These are phyloP conservation scores for Bactericera cockerelli DNA, from an alignment of 1,140 invertebrate species.

Conservation along the genomic window DNA sequence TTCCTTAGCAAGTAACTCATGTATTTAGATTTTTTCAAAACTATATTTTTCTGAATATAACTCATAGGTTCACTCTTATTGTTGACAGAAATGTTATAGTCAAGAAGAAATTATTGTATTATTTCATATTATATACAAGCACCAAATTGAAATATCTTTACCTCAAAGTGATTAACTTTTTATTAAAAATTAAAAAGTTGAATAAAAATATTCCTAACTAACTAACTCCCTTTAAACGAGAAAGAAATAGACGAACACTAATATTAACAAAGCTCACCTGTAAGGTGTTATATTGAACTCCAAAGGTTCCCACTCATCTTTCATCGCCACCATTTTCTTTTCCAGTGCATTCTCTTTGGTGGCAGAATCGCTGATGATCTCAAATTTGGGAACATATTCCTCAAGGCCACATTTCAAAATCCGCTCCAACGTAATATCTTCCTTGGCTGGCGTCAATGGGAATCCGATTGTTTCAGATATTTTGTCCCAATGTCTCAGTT, in stretches of 20 bases:
- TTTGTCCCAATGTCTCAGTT: slow-evolving; percentile 87
- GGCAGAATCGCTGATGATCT: slow-evolving; percentile 82
- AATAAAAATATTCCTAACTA: too few relatives aligned
- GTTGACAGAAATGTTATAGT: too few relatives aligned
- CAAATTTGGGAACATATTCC: slow-evolving; percentile 82
- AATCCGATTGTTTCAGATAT: slow-evolving; percentile 91
- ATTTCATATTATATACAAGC: too few relatives aligned
- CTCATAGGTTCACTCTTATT: too few relatives aligned
- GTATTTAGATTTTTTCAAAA: not conserved
- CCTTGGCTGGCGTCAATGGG: slow-evolving; percentile 63
- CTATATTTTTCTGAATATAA: not conserved
- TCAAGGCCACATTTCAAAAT: slow-evolving; percentile 85
- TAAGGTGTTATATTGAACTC: slow-evolving; percentile 61
- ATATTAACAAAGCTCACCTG: too few relatives aligned
- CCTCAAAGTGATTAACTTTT: too few relatives aligned
- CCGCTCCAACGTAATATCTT: slow-evolving; percentile 68
- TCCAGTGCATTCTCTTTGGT: slow-evolving; percentile 91
- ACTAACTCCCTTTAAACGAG: too few relatives aligned
- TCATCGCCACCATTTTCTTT: slow-evolving; percentile 79
- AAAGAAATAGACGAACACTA: too few relatives aligned
- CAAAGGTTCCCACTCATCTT: slow-evolving; percentile 77
- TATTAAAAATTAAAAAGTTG: too few relatives aligned
- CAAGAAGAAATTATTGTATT: too few relatives aligned
- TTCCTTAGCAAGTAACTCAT: not conserved
- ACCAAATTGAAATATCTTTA: too few relatives aligned